A percentile compares a stretch with the other conserved stretches of the same genome.
phyloP scores from a whole-genome alignment of 2,888 invertebrate genomes.

The Drosophila yooni region DNA sequence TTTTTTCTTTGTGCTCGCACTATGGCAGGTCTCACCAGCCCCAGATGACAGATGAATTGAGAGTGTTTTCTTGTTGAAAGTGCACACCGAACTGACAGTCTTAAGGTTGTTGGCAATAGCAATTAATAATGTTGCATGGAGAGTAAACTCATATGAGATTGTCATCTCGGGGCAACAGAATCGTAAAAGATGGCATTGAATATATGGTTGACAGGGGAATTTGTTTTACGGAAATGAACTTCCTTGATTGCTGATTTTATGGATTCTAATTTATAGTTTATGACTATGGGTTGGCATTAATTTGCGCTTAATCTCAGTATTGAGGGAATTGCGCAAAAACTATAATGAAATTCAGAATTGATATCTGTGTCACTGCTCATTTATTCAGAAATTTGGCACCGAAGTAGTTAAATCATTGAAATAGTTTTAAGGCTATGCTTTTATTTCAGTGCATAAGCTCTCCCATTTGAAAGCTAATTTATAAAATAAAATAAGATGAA shows the following conservation, averaged over 20 bases:
- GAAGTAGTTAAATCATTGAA: slow-evolving; percentile 26
- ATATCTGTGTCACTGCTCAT: slow-evolving; percentile 46
- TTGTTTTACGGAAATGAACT: slow-evolving; percentile 16
- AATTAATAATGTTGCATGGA: slow-evolving; percentile 44
- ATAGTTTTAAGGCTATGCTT: slow-evolving; percentile 42
- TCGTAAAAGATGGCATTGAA: slow-evolving; percentile 41
- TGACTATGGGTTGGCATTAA: slow-evolving; percentile 33
- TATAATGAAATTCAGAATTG: slow-evolving; percentile 19
- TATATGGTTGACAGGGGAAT: slow-evolving; percentile 23
- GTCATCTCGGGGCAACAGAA: slow-evolving; percentile 24
- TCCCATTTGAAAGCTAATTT: slow-evolving; percentile 64
- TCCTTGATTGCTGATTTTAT: slow-evolving; percentile 43
- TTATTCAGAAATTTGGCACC: slow-evolving; percentile 43
- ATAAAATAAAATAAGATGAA: slow-evolving; percentile 24
- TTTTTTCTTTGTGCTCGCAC: slow-evolving; percentile 22
- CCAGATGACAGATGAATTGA: too few species aligned
- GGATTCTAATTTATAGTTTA: slow-evolving; percentile 52
- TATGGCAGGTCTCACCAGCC: background rate
- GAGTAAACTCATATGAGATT: slow-evolving; percentile 35
- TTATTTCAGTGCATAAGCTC: slow-evolving; percentile 45
- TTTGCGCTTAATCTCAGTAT: slow-evolving; percentile 22
- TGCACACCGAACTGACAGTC: slow-evolving; percentile 13
- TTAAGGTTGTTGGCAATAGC: slow-evolving; percentile 6
- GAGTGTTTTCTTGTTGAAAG: background rate
- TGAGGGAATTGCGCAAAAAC: slow-evolving; percentile 3